Evolutionary conservation across 1,140 invertebrate species (phyloP).

Genomic region (Acyrthosiphon pisum): DNA sequence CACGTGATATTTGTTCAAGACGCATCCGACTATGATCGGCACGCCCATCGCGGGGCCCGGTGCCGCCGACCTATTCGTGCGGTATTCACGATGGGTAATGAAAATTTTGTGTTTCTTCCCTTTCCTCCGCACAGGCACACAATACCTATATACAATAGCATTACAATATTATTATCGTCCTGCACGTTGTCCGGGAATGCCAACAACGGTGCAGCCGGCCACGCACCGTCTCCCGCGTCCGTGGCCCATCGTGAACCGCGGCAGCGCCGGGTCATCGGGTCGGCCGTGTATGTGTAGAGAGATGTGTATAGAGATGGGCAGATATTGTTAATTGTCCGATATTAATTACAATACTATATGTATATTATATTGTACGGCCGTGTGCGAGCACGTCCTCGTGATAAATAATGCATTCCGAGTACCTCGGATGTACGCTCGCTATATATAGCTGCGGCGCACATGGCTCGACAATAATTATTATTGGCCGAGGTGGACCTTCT

Average conservation of each 20-base stretch:
- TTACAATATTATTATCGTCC: background rate
- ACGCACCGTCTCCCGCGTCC: background rate
- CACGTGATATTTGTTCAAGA: slow-evolving; percentile 51
- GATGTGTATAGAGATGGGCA: background rate
- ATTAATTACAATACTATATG: slow-evolving; percentile 48
- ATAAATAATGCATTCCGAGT: slow-evolving; percentile 22
- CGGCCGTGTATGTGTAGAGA: background rate
- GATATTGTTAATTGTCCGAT: slow-evolving; percentile 56
- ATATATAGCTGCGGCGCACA: background rate
- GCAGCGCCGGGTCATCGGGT: slow-evolving; percentile 29
- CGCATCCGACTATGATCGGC: slow-evolving; percentile 21
- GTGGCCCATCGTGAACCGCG: background rate
- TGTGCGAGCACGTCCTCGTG: background rate
- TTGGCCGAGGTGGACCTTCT: slow-evolving; percentile 23
- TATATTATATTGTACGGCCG: too few relatives aligned
- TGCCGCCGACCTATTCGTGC: background rate
- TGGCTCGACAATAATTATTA: slow-evolving; percentile 47
- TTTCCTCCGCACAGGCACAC: background rate
- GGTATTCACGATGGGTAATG: slow-evolving; percentile 4
- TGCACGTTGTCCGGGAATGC: background rate
- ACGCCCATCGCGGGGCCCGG: slow-evolving; percentile 29
- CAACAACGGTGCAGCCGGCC: background rate
- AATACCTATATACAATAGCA: background rate
- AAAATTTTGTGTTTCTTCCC: background rate
- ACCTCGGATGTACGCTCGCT: background rate